Base-by-base conservation (phyloP, 2,113 vertebrate species). In the Sitta europaea region DNA sequence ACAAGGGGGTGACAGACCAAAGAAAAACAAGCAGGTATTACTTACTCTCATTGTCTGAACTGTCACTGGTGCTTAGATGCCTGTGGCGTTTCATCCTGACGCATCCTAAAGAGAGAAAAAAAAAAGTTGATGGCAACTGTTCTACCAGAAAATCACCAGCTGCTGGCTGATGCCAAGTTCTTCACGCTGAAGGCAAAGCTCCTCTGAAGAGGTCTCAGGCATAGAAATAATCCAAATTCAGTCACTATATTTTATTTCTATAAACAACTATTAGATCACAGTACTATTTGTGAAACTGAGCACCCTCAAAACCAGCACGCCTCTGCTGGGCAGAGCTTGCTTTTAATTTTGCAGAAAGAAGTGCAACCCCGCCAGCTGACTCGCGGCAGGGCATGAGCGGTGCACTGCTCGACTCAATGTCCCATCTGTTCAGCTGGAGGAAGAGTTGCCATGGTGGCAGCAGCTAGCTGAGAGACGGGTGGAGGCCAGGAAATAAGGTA, bases 11-110 rank as follows among this genome's bases (percentile, higher is more conserved):
- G 88, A 96, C 1, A 97, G 81, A 97, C 88, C 95, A 55, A 96
- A 90, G 73, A 35, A 73, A 96, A 97, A 72, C 79, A 59, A 67
- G 83, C 76, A 61, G 54, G 94, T 79, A 92, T 67, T 97, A 99
- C 99, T 99, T 95, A 99, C 99, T 99, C 91, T 99, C 99, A 98
- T 99, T 99, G 98, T 99, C 99, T 96, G 99, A 99, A 98, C 98
- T 99, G 98, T 99, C 99, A 98, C 99, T 99, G 98, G 98, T 99
- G 98, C 99, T 99, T 95, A 98, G 98, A 97, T 97, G 98, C 98
- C 98, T 99, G 97, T 98, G 98, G 91, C 99, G 99, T 98, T 99
- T 99, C 99, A 99, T 99, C 98, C 98, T 99, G 98, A 98, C 97
- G 98, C 98, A 98, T 99, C 98, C 99, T 99, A 96, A 88, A 90